These are phyloP conservation scores for Nestor notabilis DNA, from an alignment of 2,113 vertebrate species.

Conservation along the genomic window DNA sequence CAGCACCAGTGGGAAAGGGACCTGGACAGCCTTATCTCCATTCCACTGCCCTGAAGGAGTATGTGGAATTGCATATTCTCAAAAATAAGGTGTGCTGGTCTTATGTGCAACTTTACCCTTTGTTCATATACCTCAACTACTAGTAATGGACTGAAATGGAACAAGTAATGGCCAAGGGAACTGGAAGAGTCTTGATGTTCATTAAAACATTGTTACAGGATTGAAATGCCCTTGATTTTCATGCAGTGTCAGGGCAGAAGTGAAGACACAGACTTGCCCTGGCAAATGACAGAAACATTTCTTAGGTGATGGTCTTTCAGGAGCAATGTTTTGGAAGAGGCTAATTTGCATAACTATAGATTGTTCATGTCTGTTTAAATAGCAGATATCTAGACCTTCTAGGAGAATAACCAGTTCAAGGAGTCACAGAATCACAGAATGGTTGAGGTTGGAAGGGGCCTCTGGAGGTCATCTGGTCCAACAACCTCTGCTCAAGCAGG, in stretches of 20 bases:
- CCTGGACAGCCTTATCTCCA: neutral
- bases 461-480: neutral
- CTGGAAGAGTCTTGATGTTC: neutral
- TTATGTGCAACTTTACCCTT: neutral
- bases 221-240: neutral
- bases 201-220: neutral
- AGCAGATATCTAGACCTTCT: neutral
- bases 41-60: neutral
- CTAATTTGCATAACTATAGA: neutral
- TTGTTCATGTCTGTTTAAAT: neutral
- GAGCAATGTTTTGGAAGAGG: neutral
- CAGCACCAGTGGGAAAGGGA: neutral
- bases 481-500: neutral
- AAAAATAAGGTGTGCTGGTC: neutral
- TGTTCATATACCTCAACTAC: neutral
- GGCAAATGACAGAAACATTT: neutral
- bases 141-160: neutral
- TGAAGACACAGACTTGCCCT: neutral
- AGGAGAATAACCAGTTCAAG: neutral
- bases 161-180: neutral
- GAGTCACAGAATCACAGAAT: neutral
- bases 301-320: rapidly evolving
- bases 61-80: neutral
- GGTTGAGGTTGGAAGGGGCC: neutral
- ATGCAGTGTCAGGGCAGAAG: neutral